A percentile compares a stretch with the other conserved stretches of the same genome.
Evolutionary conservation across 2,113 vertebrate species (phyloP).

Genomic region (Thymallus thymallus): DNA sequence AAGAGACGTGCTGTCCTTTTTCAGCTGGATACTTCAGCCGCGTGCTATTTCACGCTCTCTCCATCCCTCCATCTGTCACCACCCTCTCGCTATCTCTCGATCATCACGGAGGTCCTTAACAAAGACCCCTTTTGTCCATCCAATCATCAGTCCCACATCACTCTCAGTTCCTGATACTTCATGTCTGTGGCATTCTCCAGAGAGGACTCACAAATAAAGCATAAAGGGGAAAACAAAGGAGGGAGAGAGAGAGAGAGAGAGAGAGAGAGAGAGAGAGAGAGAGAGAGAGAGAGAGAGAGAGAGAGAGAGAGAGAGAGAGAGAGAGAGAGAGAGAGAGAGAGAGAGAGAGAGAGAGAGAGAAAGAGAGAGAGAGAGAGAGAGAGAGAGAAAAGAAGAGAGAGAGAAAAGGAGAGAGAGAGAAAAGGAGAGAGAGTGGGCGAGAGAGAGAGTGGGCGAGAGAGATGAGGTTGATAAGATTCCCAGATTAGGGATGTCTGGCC

Average conservation of each 20-base stretch:
- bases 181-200: constrained; percentile 45
- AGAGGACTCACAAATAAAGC: constrained; percentile 57
- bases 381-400: no score
- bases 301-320: neutral
- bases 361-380: no score
- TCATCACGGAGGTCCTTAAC: constrained; percentile 42
- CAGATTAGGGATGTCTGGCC: constrained; percentile 34
- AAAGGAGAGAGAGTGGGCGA: no score
- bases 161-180: constrained; percentile 56
- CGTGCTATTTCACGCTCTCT: constrained; percentile 59
- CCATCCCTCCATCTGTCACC: constrained; percentile 43
- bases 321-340: no score
- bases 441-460: no score
- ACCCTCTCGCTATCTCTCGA: constrained; percentile 37
- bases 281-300: constrained; percentile 21
- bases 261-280: constrained; percentile 44
- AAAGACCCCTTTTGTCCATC: constrained; percentile 50
- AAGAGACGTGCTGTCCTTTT: constrained; percentile 41
- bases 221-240: constrained; percentile 15
- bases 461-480: constrained; percentile 30
- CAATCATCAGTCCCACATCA: constrained; percentile 48
- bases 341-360: no score
- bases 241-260: neutral
- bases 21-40: constrained; percentile 48
- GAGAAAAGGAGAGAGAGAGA: no score